A percentile compares a stretch with the other conserved stretches of the same genome.
Conservation (phyloP, 1,140 invertebrate species). For the Macrobrachium rosenbergii region DNA sequence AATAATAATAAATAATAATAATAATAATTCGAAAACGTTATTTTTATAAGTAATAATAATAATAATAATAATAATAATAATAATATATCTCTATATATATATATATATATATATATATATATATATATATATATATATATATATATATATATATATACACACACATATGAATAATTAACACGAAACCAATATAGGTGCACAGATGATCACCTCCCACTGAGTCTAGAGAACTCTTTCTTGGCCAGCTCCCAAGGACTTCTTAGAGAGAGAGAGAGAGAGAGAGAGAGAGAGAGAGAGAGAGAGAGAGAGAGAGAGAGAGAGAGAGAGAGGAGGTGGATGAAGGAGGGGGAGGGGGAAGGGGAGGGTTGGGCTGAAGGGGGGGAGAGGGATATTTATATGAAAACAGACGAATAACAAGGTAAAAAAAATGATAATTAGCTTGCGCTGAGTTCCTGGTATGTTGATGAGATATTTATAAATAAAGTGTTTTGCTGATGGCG, state of each 20-base stretch:
- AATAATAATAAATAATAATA: neutral
- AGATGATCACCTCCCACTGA: neutral
- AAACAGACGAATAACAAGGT: neutral
- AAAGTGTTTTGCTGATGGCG: too few relatives aligned
- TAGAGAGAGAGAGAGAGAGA: slow-evolving; percentile 32
- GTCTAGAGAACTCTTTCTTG: neutral
- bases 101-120: too few relatives aligned
- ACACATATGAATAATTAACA: too few relatives aligned
- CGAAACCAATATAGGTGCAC: neutral
- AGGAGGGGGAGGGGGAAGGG: neutral
- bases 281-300: slow-evolving; percentile 41
- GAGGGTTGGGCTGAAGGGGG: slow-evolving; percentile 5
- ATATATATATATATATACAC: too few relatives aligned
- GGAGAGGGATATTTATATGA: neutral
- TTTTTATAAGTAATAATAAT: too few relatives aligned
- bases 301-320: slow-evolving; percentile 32
- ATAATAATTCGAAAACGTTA: too few relatives aligned
- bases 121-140: too few relatives aligned
- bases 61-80: too few relatives aligned
- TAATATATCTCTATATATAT: too few relatives aligned
- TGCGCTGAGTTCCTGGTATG: neutral
- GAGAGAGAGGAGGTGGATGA: neutral
- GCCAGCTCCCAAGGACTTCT: neutral
- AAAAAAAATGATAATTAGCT: neutral
- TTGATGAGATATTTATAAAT: neutral